phyloP scores from a whole-genome alignment of 2,888 invertebrate genomes.

The Embidobia sp. region DNA sequence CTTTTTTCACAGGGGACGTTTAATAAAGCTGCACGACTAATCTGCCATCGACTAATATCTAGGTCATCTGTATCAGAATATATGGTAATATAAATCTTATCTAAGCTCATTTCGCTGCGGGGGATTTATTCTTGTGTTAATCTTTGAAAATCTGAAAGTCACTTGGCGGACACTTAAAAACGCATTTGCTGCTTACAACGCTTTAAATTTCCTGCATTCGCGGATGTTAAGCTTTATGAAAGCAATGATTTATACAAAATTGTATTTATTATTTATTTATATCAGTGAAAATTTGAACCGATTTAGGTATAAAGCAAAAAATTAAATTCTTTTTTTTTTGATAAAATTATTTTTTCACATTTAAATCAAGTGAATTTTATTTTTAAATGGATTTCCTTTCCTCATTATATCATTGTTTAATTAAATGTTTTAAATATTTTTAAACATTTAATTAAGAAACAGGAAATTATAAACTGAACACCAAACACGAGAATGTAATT shows the following conservation, averaged over 20 bases:
- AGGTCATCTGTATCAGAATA: constrained; percentile 28
- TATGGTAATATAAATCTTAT: constrained; percentile 44
- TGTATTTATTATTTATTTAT: not conserved
- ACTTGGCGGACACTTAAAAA: constrained; percentile 17
- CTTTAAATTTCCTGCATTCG: not conserved
- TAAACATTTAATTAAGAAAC: too few relatives aligned
- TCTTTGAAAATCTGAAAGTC: constrained; percentile 21
- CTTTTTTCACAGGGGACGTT: constrained; percentile 10
- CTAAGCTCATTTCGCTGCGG: constrained; percentile 27
- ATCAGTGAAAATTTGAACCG: not conserved
- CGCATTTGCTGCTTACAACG: constrained; percentile 4
- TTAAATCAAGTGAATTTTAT: too few relatives aligned
- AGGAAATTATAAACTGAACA: too few relatives aligned
- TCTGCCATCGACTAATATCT: constrained; percentile 33
- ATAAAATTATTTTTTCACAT: too few relatives aligned
- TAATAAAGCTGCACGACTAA: constrained; percentile 31
- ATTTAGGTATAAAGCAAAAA: too few relatives aligned
- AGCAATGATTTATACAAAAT: too few relatives aligned
- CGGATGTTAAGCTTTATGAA: not conserved
- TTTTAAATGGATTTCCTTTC: too few relatives aligned
- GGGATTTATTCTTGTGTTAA: constrained; percentile 15
- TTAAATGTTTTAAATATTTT: too few relatives aligned
- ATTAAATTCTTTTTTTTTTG: too few relatives aligned
- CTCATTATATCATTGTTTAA: too few relatives aligned
- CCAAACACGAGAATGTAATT: too few relatives aligned